Percentiles rank a stretch among this genome's conserved stretches.
Conservation (phyloP, 2,888 invertebrate genomes). For the Nematopogon swammerdamellus region DNA sequence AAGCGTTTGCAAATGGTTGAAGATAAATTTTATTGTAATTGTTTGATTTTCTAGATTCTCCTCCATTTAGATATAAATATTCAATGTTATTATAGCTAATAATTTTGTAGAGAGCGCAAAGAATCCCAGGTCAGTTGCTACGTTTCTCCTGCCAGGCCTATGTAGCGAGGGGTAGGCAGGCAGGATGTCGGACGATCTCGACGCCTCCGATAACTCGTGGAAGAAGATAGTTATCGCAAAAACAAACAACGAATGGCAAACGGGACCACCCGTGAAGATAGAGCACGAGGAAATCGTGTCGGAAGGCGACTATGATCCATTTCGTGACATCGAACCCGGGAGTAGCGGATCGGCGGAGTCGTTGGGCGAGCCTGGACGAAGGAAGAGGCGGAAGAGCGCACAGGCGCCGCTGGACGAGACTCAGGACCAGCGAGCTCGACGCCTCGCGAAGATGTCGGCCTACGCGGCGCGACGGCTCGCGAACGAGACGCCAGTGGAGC, state of each 20-base stretch:
- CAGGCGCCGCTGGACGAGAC: background rate
- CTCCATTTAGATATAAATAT: no score
- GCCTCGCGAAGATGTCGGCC: slow-evolving; percentile 9
- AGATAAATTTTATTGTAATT: no score
- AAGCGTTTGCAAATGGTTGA: no score
- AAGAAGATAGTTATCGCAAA: slow-evolving; percentile 45
- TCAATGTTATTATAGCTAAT: no score
- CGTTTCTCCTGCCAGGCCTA: no score
- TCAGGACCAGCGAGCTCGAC: slow-evolving; percentile 6
- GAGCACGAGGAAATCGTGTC: background rate
- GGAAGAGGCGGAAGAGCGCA: background rate
- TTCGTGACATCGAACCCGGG: background rate
- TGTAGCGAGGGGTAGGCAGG: no score
- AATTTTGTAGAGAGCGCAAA: no score
- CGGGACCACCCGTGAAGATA: background rate
- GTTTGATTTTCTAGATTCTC: no score
- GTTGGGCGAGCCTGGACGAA: background rate
- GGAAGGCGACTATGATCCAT: background rate
- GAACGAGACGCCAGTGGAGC: slow-evolving; percentile 21
- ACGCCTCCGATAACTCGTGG: slow-evolving; percentile 36
- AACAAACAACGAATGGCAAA: slow-evolving; percentile 34
- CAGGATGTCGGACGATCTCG: slow-evolving; percentile 44
- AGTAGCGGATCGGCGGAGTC: background rate
- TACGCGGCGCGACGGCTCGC: slow-evolving; percentile 16
- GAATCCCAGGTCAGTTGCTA: no score